Evolutionary conservation across 1,140 invertebrate genomes (phyloP), one percentile per base, ranked within the genome.

Genomic region (Bactericera cockerelli): DNA sequence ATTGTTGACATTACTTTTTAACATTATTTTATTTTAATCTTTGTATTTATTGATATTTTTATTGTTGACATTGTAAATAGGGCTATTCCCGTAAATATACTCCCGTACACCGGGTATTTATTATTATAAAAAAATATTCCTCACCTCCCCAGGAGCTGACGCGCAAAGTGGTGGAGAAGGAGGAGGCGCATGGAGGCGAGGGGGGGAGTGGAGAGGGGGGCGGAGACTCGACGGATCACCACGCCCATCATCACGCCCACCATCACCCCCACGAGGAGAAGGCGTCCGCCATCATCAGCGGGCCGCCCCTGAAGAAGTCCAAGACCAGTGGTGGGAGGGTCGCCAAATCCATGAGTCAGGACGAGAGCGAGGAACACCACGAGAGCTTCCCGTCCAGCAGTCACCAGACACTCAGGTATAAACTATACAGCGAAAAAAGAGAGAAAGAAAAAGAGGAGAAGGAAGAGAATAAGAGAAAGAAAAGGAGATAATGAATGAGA

Each of bases 281-380:
- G 22, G 8, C 42, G 22, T 19, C 42, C 8, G n/a, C 42, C 63
- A 67, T 59, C 60, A 61, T 28, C 62, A 65, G 1, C 63, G 62
- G 36, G 63, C 65, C 21, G 74, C 65, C 21, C 72, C 74, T 63
- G 67, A 69, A 55, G 75, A 76, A 26, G 61, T 68, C 2, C 63
- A 74, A 74, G 65, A 58, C 16, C 2, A 13, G 39, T 26, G 54
- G 57, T n/a, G 70, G 65, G 14, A 68, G 70, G n/a, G 69, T 71
- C 36, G 70, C 69, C 10, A 75, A 77, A 59, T 71, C 72, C 42
- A 70, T 70, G 60, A 77, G 76, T 57, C 83, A 84, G 69, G 83
- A 86, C 59, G 84, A 85, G 61, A 85, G 84, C 68, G 83, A 86
- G 63, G 82, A 84, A 63, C 79, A 80, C 66, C 76, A 65, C 26